Base-by-base conservation (phyloP, 2,797 vertebrate genomes). In the Myripristis jacobus region DNA sequence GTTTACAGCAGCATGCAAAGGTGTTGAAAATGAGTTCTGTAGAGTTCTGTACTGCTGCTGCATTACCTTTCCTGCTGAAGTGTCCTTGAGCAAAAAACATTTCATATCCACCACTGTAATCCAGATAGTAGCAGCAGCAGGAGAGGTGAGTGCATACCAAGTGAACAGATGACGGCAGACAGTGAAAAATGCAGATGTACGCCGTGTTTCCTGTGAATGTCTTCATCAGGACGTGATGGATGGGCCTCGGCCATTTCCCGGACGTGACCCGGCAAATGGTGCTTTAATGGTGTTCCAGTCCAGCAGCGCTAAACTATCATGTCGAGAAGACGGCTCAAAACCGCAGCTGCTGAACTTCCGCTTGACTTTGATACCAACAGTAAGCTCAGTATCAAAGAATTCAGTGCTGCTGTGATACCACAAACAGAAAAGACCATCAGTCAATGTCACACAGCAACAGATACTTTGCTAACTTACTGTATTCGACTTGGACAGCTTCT, bases 151-250 rank as follows among this genome's bases (percentile, higher is more conserved):
- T 48, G 1, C 46, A 68, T 27, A 47, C 12, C 63, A 48, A 70
- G 68, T 6, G 44, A 74, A 50, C 50, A 73, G 59, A 73, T 43
- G 72, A 73, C 31, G 61, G 75, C 62, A 65, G 83, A 82, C 66
- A 48, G 72, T 51, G 56, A 70, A 62, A 71, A 63, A 77, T 70
- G 64, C 27, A 25, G 51, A 55, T 2, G 43, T 58, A 67, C 72
- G n/a, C n/a, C 18, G 29, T 58, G 77, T 80, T 87, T 80, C 69
- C 78, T 87, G 65, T 41, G 69, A 73, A 77, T 5, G 70, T 81
- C 84, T 76, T 85, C 70, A 75, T 88, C 41, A 12, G 47, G 55
- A 74, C 47, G 11, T 88, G 87, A 92, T 83, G 50, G 78, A 84
- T 83, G 82, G 60, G 15, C 46, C 44, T 36, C 3, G 53, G 21